Conservation (phyloP, 2,113 vertebrate genomes). For the Embiotoca jacksoni region DNA sequence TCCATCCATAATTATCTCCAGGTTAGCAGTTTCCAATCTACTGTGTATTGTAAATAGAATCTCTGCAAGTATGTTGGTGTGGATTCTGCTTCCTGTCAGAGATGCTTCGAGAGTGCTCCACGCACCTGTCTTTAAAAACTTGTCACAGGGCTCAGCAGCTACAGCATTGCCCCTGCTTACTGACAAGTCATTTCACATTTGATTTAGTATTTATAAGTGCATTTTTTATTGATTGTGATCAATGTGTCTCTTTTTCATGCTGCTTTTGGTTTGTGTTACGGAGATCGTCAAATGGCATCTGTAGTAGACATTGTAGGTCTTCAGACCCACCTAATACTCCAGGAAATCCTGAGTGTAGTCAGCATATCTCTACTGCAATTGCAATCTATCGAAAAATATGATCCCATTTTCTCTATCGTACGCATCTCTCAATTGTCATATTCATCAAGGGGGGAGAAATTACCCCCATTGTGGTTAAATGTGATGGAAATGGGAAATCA, state of each 20-base stretch:
- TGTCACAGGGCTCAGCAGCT: constrained; percentile 38
- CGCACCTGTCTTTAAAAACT: constrained; percentile 54
- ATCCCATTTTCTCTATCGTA: background rate
- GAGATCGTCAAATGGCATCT: constrained; percentile 41
- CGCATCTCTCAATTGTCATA: constrained; percentile 15
- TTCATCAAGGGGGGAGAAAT: constrained; percentile 39
- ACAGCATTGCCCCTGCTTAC: constrained; percentile 27
- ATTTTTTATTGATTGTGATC: constrained; percentile 69
- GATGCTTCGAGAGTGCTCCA: constrained; percentile 25
- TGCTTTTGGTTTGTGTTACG: constrained; percentile 31
- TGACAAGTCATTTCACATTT: constrained; percentile 69
- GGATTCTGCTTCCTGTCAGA: constrained; percentile 49
- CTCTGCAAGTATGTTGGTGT: constrained; percentile 51
- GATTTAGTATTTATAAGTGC: constrained; percentile 69
- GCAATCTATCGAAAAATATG: constrained; percentile 22
- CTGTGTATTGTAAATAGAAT: constrained; percentile 68
- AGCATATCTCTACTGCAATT: constrained; percentile 27
- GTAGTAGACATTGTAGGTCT: constrained; percentile 13
- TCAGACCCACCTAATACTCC: constrained; percentile 15
- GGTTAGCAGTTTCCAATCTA: constrained; percentile 66
- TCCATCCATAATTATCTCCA: constrained; percentile 69
- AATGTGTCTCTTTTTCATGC: constrained; percentile 38
- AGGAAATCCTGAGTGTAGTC: constrained; percentile 14
- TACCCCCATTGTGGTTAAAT: constrained; percentile 35
- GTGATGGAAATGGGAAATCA: constrained; percentile 44